Percentiles rank a stretch among this genome's conserved stretches.
Evolutionary conservation across 1,140 invertebrate genomes (phyloP).

Genomic region (Drosophila takahashii): DNA sequence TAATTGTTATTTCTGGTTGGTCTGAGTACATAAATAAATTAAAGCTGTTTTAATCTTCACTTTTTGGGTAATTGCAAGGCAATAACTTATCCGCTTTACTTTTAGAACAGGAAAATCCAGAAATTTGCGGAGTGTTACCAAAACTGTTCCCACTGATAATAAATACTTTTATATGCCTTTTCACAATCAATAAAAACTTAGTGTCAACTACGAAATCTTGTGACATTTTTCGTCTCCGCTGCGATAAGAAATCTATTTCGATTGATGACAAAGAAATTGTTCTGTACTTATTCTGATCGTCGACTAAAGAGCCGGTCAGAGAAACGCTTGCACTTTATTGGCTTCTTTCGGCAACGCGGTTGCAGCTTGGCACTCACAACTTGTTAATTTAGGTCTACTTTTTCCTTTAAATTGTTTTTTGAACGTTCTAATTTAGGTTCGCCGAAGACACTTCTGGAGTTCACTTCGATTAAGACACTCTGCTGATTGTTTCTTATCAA

Average conservation of each 20-base stretch:
- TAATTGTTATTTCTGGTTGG: no score
- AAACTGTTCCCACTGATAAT: background rate
- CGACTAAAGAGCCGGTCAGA: constrained; percentile 22
- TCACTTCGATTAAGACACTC: constrained; percentile 9
- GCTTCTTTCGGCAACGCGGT: constrained; percentile 51
- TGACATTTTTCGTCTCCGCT: background rate
- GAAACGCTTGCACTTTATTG: constrained; percentile 52
- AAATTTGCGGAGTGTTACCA: background rate
- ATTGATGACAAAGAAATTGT: constrained; percentile 31
- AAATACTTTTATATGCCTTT: background rate
- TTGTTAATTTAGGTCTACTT: background rate
- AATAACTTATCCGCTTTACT: background rate
- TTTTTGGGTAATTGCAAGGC: background rate
- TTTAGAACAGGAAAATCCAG: background rate
- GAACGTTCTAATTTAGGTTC: background rate
- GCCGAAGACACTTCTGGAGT: background rate
- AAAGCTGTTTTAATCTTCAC: no score
- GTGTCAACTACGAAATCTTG: background rate
- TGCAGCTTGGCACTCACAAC: constrained; percentile 20
- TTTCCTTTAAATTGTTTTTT: background rate
- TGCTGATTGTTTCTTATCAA: constrained; percentile 75
- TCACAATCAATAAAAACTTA: background rate
- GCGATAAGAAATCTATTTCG: constrained; percentile 24
- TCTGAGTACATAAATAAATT: no score
- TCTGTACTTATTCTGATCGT: constrained; percentile 28